These are phyloP conservation scores for Drosophila paramelanica DNA, from an alignment of 2,888 invertebrate genomes.

Conservation along the genomic window DNA sequence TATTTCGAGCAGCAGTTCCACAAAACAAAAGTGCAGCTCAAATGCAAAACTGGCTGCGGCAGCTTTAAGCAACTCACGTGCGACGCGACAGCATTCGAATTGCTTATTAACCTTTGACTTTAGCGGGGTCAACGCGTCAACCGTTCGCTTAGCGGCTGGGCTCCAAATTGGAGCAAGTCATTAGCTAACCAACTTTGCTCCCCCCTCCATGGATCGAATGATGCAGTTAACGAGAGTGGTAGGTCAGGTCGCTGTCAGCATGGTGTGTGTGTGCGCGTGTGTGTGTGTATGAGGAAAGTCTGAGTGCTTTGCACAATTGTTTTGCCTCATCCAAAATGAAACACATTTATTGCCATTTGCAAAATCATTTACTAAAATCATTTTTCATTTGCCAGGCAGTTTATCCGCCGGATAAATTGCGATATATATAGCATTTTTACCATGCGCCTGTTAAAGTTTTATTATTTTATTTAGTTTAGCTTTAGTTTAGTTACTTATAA, in stretches of 20 bases:
- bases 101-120: conserved; percentile 65
- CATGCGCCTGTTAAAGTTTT: no score
- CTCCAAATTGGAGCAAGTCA: conserved; percentile 10
- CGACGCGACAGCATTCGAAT: conserved; percentile 42
- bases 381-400: background rate
- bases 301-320: background rate
- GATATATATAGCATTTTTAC: no score
- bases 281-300: background rate
- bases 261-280: background rate
- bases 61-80: conserved; percentile 47
- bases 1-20: background rate
- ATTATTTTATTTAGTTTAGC: no score
- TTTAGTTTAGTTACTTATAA: no score
- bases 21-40: conserved; percentile 36
- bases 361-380: background rate
- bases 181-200: background rate
- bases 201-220: background rate
- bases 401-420: background rate
- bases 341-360: background rate
- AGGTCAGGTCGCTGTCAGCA: background rate
- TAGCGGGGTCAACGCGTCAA: conserved; percentile 35
- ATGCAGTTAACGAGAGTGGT: conserved; percentile 1
- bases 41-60: conserved; percentile 31
- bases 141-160: conserved; percentile 7
- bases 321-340: background rate